Conservation (phyloP, 2,888 invertebrate species). For the Andrena marginata region DNA sequence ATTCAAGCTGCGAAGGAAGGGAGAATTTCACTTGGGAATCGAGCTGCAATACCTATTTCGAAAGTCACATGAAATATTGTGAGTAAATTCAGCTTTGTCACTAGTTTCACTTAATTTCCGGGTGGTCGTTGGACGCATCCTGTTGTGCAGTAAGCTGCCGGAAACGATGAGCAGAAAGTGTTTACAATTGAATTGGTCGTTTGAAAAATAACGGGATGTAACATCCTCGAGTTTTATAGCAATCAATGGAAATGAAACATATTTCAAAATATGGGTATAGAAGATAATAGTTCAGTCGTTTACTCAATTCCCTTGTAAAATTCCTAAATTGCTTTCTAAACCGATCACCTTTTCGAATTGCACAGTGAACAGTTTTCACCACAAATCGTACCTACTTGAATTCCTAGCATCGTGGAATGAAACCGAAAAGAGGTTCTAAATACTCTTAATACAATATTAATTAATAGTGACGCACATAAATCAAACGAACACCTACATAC, state of each 20-base stretch:
- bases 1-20: background rate
- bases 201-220: background rate
- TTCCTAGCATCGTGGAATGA: too few relatives aligned
- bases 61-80: constrained; percentile 34
- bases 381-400: too few relatives aligned
- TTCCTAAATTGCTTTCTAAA: too few relatives aligned
- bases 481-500: too few relatives aligned
- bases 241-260: background rate
- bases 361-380: too few relatives aligned
- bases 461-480: too few relatives aligned
- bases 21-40: constrained; percentile 30
- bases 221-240: background rate
- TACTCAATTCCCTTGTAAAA: too few relatives aligned
- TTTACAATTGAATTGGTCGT: constrained; percentile 14
- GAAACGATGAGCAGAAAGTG: constrained; percentile 38
- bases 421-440: too few relatives aligned
- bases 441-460: too few relatives aligned
- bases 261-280: background rate
- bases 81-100: constrained; percentile 25
- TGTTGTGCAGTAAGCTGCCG: constrained; percentile 23
- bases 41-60: constrained; percentile 42
- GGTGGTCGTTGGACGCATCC: constrained; percentile 40
- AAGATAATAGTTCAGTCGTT: background rate
- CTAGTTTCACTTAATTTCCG: constrained; percentile 57
- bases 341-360: too few relatives aligned